These are phyloP conservation scores for Nettapus auritus DNA, from an alignment of 2,113 vertebrate species.

Conservation along the genomic window DNA sequence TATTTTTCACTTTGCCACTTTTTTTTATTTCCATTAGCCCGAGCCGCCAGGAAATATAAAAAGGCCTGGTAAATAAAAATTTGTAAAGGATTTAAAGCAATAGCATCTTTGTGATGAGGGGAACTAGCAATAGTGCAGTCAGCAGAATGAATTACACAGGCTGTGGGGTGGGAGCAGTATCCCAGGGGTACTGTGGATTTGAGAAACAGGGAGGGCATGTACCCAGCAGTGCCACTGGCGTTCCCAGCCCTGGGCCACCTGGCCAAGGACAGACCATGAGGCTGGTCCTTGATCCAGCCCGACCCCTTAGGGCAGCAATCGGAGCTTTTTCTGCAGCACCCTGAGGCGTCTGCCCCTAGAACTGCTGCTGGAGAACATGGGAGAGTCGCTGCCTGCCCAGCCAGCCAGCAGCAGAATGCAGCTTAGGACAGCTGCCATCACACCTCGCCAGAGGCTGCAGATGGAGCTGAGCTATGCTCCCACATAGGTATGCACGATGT, in stretches of 20 bases:
- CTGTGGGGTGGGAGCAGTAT: neutral
- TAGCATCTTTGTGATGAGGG: neutral
- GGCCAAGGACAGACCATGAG: fast-evolving
- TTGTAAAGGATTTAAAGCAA: neutral
- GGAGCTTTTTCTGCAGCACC: neutral
- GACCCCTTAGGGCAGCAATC: fast-evolving
- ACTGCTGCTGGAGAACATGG: neutral
- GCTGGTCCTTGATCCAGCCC: neutral
- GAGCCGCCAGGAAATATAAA: neutral
- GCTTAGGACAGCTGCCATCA: neutral
- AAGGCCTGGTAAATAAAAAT: neutral
- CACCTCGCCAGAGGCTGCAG: neutral
- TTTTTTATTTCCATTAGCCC: neutral
- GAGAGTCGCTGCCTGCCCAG: neutral
- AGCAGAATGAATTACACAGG: neutral
- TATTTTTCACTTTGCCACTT: constrained; percentile 39
- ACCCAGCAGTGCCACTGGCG: no score
- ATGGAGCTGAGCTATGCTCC: neutral
- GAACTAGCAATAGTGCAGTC: neutral
- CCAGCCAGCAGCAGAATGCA: neutral
- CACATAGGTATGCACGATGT: neutral
- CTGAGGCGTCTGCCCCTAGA: neutral
- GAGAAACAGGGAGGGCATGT: neutral
- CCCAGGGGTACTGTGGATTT: neutral
- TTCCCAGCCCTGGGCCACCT: neutral